phyloP scores from a whole-genome alignment of 2,888 invertebrate genomes.

The Tenthredo scrophulariae region DNA sequence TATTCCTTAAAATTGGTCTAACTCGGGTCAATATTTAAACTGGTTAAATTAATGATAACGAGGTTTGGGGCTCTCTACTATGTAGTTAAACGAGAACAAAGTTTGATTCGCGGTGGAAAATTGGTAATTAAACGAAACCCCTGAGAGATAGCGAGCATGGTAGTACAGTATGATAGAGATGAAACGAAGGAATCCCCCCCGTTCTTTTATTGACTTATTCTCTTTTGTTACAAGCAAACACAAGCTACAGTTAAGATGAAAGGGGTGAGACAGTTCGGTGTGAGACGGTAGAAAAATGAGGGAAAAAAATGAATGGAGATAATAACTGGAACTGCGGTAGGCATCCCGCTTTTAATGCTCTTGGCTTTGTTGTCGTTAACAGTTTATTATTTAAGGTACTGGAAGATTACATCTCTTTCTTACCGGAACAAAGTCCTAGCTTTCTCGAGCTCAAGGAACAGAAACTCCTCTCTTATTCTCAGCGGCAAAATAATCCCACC shows the following conservation, averaged over 20 bases:
- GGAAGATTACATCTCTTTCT: constrained; percentile 18
- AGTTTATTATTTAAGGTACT: constrained; percentile 42
- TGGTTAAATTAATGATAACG: constrained; percentile 3
- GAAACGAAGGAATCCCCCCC: not conserved
- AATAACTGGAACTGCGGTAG: not conserved
- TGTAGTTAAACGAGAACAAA: constrained; percentile 27
- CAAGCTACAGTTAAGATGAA: not conserved
- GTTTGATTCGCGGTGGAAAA: constrained; percentile 26
- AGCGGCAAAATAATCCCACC: constrained; percentile 1
- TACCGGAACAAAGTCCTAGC: constrained; percentile 26
- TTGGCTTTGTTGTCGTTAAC: constrained; percentile 14
- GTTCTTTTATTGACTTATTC: constrained; percentile 33
- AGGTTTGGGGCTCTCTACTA: not conserved
- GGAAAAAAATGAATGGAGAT: constrained; percentile 14
- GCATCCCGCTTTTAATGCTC: not conserved
- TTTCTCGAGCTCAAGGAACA: constrained; percentile 7
- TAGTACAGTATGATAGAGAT: not conserved
- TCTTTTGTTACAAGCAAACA: constrained; percentile 19
- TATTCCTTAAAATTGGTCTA: not conserved
- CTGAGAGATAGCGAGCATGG: not conserved
- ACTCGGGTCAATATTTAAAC: constrained; percentile 20
- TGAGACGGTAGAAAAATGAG: not conserved
- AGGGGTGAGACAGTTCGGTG: not conserved
- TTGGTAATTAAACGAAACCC: constrained; percentile 37
- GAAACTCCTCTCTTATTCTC: not conserved